These are phyloP conservation scores for Globodera ellingtonae DNA, from an alignment of 1,140 invertebrate genomes.

Conservation along the genomic window DNA sequence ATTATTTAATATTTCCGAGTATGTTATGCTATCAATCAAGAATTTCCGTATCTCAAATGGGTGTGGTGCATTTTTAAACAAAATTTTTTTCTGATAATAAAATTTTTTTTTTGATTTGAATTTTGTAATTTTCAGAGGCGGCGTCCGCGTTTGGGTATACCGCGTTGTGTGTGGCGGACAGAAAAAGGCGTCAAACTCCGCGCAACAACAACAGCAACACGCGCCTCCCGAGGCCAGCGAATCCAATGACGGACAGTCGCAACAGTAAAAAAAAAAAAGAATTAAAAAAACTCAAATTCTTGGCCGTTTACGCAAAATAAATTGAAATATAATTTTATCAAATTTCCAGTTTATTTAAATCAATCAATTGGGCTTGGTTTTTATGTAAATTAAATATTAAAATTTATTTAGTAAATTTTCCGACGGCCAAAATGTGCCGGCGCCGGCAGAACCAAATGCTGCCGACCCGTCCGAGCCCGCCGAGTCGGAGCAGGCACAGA, in stretches of 20 bases:
- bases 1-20: too few species aligned
- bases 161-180: conserved; percentile 55
- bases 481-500: conserved; percentile 19
- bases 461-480: background rate
- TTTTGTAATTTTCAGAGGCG: conserved; percentile 53
- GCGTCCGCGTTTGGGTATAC: conserved; percentile 64
- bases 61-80: background rate
- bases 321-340: background rate
- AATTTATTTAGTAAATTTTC: background rate
- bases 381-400: too few species aligned
- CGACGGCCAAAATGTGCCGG: background rate
- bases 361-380: too few species aligned
- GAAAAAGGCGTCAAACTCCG: conserved; percentile 9
- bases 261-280: conserved; percentile 9
- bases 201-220: background rate
- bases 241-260: background rate
- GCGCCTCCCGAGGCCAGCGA: background rate
- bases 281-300: background rate
- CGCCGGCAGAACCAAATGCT: background rate
- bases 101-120: conserved; percentile 3
- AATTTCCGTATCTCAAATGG: too few species aligned
- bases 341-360: background rate
- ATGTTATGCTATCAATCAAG: too few species aligned
- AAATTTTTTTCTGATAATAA: background rate
- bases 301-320: too few species aligned